Base-by-base conservation (phyloP, 2,113 vertebrate species). In the Lophochroa leadbeateri region DNA sequence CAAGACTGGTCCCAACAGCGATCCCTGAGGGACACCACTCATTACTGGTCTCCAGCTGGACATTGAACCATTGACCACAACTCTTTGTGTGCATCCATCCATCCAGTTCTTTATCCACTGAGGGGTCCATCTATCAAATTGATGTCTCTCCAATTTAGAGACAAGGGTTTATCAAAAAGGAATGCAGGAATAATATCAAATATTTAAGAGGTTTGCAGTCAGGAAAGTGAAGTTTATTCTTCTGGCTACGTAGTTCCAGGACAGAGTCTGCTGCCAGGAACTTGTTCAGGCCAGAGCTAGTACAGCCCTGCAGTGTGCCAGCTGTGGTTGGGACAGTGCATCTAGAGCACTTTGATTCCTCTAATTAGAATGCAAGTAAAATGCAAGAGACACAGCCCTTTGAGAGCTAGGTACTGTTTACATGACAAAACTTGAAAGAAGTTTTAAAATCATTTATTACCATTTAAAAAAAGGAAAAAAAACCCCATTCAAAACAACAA, bases 301-400 rank as follows among this genome's bases (percentile, higher is more conserved):
- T 82, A 35, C 29, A 37, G 19, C 9, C 24, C 44, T 49, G 15
- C 0, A 1, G 13, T 1, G 0, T n/a, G 41, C 43, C 63, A 16
- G 13, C 14, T 63, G 72, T 63, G 57, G 15, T 0, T 37, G 37
- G 37, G n/a, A 27, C 0, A 2, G 9, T 29, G 33, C 29, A 24
- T 63, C 37, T 49, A 31, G 31, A 70, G 47, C 24, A 35, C 41
- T 86, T 70, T 25, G 64, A 49, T 89, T 84, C 29, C 41, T 67
- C 52, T 53, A 31, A n/a, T 82, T 43, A 82, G 60, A 90, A 58
- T 50, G 20, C 13, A 43, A 53, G 35, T 47, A 35, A 86, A 41
- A 86, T 91, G 67, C 8, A 74, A 65, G 84, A 83, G 28, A 31
- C 2, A 2, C 37, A 81, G 24, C 11, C 43, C 23, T 89, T 53